Evolutionary conservation across 2,888 invertebrate genomes (phyloP), one percentile per base, ranked within the genome.

Genomic region (Scaptomyza parva): DNA sequence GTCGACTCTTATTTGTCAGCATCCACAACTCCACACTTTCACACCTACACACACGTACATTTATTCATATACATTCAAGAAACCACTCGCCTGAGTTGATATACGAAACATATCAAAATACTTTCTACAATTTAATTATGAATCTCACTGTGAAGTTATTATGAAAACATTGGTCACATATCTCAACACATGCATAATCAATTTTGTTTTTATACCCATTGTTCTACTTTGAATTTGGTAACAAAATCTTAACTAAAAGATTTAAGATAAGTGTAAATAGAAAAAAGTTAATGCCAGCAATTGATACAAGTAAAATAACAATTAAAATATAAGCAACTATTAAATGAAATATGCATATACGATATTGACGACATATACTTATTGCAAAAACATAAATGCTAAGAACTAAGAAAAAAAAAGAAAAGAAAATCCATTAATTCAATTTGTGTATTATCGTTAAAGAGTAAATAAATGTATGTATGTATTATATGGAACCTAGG

Each of bases 51-150:
- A 17, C 14, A 35, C n/a, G 22, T 3, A 28, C 37, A 26, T 48
- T 35, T 12, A 17, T 24, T n/a, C 12, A 40, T 12, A 17, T 24
- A 18, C 12, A 40, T 41, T 33, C 17, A 20, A 9, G 45, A n/a
- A 33, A 20, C n/a, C 18, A 20, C 47, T 20, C 18, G 11, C 11
- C 12, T 18, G 17, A n/a, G 20, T 26, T 17, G 24, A 40, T 55
- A 44, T 53, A 50, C 37, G 22, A 64, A 63, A 78, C 83, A 82
- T 82, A 83, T 81, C 83, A 76, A 26, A 62, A 51, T 55, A 66
- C 43, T 17, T 71, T 55, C 54, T 20, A 43, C 60, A 64, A 50
- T 69, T 60, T 62, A 67, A 66, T 58, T 63, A 20, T 24, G 51
- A 43, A 53, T 14, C 30, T 9, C 20, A 51, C 37, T 51, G 37